Percentiles rank a stretch among this genome's conserved stretches.
phyloP scores from a whole-genome alignment of 2,113 vertebrate species.

The Aleadryas rufinucha region DNA sequence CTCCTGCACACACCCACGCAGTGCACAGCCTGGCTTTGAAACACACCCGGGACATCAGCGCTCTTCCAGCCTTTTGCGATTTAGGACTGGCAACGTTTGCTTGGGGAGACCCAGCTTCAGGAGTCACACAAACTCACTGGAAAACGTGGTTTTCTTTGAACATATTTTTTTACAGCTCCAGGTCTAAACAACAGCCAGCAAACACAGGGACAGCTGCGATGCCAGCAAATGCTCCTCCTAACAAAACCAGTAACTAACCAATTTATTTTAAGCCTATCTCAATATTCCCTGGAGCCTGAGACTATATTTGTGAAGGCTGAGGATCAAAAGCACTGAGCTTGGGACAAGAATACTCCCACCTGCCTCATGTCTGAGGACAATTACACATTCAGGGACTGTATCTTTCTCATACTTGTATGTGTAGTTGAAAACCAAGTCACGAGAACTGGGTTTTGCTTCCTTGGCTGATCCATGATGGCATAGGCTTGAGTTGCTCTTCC shows the following conservation, averaged over 20 bases:
- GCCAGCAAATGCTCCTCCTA: neutral
- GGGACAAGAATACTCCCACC: neutral
- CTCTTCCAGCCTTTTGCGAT: neutral
- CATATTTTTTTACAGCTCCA: neutral
- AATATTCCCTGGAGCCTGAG: neutral
- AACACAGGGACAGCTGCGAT: neutral
- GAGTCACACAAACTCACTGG: neutral
- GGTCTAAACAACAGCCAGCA: neutral
- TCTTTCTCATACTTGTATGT: accelerated
- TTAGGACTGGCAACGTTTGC: accelerated
- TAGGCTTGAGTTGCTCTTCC: neutral
- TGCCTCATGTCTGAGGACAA: neutral
- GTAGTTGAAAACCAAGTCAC: neutral
- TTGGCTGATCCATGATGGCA: neutral
- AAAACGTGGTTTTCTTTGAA: neutral
- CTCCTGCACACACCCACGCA: accelerated
- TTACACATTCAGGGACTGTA: neutral
- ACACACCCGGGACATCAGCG: neutral
- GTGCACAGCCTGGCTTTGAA: accelerated
- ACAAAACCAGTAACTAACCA: neutral
- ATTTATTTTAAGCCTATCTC: neutral
- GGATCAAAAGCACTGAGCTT: neutral
- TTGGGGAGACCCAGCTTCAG: neutral
- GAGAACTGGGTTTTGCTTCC: neutral
- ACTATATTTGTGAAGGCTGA: neutral